phyloP scores from a whole-genome alignment of 1,140 invertebrate genomes.

The Argopecten irradians region DNA sequence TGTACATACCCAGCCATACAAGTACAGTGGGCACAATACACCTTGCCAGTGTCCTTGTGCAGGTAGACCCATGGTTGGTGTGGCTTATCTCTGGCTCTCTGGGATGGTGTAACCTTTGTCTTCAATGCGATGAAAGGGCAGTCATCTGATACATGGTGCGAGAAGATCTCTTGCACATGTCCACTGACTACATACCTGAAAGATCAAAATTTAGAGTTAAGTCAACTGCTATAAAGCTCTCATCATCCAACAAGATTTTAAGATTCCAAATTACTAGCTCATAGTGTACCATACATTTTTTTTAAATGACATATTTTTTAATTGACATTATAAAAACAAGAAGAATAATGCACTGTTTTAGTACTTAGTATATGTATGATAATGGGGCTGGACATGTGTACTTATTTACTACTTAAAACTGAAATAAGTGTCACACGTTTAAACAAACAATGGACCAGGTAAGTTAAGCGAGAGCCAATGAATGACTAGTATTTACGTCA shows the following conservation, averaged over 20 bases:
- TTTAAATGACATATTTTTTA: no score
- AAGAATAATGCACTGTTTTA: no score
- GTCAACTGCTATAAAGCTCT: background rate
- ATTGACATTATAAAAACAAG: no score
- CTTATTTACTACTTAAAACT: no score
- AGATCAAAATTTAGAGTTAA: background rate
- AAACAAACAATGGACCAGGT: no score
- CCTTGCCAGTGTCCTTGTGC: slow-evolving; percentile 24
- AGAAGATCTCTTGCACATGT: slow-evolving; percentile 34
- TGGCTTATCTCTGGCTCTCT: slow-evolving; percentile 41
- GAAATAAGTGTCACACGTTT: no score
- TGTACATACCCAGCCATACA: slow-evolving; percentile 36
- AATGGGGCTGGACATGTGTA: no score
- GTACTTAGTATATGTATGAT: no score
- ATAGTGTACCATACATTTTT: no score
- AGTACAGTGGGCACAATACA: slow-evolving; percentile 46
- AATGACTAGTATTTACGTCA: background rate
- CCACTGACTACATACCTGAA: slow-evolving; percentile 45
- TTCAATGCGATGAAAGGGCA: slow-evolving; percentile 32
- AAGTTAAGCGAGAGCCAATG: no score
- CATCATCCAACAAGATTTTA: background rate
- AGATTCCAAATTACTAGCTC: background rate
- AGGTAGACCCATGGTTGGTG: slow-evolving; percentile 41
- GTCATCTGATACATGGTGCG: slow-evolving; percentile 22
- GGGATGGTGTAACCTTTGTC: slow-evolving; percentile 40